phyloP scores from a whole-genome alignment of 2,113 vertebrate genomes.

The Promerops cafer region DNA sequence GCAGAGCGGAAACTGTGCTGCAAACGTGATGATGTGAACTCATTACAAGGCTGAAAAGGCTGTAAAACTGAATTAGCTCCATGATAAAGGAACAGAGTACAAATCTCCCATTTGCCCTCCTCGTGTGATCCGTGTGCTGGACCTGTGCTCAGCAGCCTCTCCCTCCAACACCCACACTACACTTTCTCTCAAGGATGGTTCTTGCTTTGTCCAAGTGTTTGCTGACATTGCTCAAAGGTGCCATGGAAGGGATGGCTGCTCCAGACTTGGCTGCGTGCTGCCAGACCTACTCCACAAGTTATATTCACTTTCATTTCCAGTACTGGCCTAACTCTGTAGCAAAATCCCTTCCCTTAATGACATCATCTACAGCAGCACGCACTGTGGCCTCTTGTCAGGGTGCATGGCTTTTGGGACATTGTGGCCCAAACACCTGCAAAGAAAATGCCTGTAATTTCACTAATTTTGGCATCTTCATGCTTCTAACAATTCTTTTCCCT shows the following conservation, averaged over 20 bases:
- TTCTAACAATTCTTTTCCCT: not conserved
- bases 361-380: not conserved
- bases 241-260: not conserved
- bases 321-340: not conserved
- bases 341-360: not conserved
- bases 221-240: accelerated
- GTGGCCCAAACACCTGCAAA: not conserved
- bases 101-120: not conserved
- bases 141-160: not conserved
- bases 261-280: not conserved
- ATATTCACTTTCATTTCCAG: not conserved
- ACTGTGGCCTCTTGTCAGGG: not conserved
- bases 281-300: not conserved
- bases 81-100: not conserved
- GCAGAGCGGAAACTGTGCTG: accelerated
- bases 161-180: not conserved
- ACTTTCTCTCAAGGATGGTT: not conserved
- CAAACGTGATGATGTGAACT: not conserved
- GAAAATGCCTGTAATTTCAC: not conserved
- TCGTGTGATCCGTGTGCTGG: not conserved
- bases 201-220: not conserved
- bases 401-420: not conserved
- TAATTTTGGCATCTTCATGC: not conserved
- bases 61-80: not conserved
- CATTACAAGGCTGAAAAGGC: not conserved